Conservation (phyloP, 2,113 vertebrate species). For the Gasterosteus aculeatus region DNA sequence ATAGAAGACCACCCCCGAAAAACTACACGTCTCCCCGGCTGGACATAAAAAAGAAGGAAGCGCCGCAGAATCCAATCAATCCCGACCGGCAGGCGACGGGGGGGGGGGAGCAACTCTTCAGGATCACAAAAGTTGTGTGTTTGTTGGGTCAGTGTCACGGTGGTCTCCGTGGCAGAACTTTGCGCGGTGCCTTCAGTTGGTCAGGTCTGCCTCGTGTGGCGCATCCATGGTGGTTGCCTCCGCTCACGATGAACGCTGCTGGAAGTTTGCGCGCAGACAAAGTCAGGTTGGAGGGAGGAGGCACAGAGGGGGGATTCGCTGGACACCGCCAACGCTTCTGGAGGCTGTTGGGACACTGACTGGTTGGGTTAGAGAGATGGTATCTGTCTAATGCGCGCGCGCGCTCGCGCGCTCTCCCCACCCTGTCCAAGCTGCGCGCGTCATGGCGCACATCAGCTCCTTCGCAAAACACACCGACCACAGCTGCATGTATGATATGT, state of each 20-base stretch:
- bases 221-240: conserved; percentile 71
- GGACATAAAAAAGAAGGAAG: conserved; percentile 78
- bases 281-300: conserved; percentile 56
- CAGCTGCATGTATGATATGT: conserved; percentile 18
- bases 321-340: conserved; percentile 64
- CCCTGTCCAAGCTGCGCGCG: conserved; percentile 40
- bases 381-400: conserved; percentile 39
- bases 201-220: conserved; percentile 70
- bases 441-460: conserved; percentile 54
- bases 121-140: conserved; percentile 47
- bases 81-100: conserved; percentile 50
- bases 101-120: background rate
- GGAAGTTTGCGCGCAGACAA: conserved; percentile 70
- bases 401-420: conserved; percentile 19
- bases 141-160: conserved; percentile 44
- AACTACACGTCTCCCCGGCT: conserved; percentile 76
- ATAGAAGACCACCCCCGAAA: conserved; percentile 69
- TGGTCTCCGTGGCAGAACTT: conserved; percentile 51
- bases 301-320: conserved; percentile 29
- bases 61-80: conserved; percentile 67
- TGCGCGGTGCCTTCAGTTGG: conserved; percentile 64
- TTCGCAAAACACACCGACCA: conserved; percentile 47
- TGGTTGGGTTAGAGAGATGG: conserved; percentile 69
- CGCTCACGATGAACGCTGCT: conserved; percentile 52
- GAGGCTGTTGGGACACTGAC: conserved; percentile 54